Conservation (phyloP, 2,888 invertebrate genomes). For the Calliopum simillimum region DNA sequence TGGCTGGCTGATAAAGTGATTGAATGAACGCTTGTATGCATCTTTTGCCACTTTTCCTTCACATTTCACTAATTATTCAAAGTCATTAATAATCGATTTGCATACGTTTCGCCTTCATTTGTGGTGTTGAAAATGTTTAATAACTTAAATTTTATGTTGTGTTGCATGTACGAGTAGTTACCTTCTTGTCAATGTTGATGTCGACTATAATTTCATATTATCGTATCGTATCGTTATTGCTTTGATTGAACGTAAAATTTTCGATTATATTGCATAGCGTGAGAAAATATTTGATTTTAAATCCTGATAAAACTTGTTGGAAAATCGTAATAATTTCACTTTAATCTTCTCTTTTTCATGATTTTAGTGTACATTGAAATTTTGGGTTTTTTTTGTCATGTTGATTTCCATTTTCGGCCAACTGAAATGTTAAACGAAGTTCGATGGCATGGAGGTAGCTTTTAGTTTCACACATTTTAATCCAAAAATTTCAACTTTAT, state of each 20-base stretch:
- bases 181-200: background rate
- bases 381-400: no score
- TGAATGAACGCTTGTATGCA: background rate
- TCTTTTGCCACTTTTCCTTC: background rate
- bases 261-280: background rate
- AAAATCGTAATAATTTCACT: no score
- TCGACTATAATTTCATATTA: no score
- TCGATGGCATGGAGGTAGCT: no score
- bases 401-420: no score
- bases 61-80: constrained; percentile 51
- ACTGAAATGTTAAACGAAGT: no score
- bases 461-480: no score
- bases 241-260: background rate
- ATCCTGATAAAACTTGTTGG: background rate
- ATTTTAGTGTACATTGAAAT: no score
- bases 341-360: no score
- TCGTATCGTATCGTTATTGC: background rate
- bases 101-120: constrained; percentile 33
- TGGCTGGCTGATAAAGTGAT: constrained; percentile 2
- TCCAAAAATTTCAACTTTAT: no score
- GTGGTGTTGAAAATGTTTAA: background rate
- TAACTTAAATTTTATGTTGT: background rate
- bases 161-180: background rate
- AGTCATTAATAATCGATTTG: constrained; percentile 63
- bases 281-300: background rate